phyloP scores from a whole-genome alignment of 2,113 vertebrate genomes.

The Protobothrops flavoviridis region DNA sequence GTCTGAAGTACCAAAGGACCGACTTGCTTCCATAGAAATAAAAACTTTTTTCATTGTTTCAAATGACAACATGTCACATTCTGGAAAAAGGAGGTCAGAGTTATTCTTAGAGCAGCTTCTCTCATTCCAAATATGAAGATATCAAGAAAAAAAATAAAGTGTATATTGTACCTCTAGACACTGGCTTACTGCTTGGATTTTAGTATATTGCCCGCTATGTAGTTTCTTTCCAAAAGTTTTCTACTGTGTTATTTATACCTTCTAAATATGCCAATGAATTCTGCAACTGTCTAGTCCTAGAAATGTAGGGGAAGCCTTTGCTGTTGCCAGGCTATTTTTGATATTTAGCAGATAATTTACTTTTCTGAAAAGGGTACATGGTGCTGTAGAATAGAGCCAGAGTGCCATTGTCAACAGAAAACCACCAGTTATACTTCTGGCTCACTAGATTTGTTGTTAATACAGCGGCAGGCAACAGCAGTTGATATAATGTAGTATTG shows the following conservation, averaged over 20 bases:
- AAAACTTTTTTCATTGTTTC: neutral
- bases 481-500: conserved; percentile 62
- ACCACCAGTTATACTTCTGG: conserved; percentile 60
- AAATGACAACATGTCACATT: neutral
- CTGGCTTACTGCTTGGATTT: conserved; percentile 41
- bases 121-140: conserved; percentile 20
- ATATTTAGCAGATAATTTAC: conserved; percentile 62
- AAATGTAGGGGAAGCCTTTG: conserved; percentile 39
- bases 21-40: neutral
- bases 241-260: conserved; percentile 25
- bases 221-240: neutral
- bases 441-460: conserved; percentile 58
- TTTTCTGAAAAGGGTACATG: conserved; percentile 43
- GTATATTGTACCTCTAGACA: conserved; percentile 31
- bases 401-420: conserved; percentile 51
- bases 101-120: neutral
- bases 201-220: neutral
- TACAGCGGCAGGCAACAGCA: conserved; percentile 58
- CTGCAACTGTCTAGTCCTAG: conserved; percentile 41
- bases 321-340: conserved; percentile 53
- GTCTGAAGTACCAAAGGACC: neutral
- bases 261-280: conserved; percentile 31
- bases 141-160: conserved; percentile 1
- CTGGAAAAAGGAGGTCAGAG: neutral
- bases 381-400: conserved; percentile 37